Evolutionary conservation across 2,113 vertebrate genomes (phyloP), one percentile per base, ranked within the genome.

Genomic region (Takifugu flavidus): DNA sequence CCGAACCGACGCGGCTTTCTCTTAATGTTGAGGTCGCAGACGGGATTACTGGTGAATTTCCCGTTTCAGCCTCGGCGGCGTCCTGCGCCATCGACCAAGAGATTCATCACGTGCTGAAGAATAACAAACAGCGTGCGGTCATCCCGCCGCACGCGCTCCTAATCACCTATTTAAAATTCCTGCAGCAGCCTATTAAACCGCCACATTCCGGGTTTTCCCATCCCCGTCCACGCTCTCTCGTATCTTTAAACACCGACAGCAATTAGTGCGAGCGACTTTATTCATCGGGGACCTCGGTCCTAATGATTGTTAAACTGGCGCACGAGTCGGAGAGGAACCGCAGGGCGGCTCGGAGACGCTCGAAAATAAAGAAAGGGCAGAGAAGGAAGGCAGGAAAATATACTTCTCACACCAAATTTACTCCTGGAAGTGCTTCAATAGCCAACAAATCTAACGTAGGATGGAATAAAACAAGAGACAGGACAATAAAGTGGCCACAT

Each of bases 221-320:
- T 59, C 67, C 67, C 31, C 60, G 27, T 64, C 62, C 60, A 31
- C 56, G 52, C 69, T 62, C 70, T 67, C 74, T 66, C 49, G 53
- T 83, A 84, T 83, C 84, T 85, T 68, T 59, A 88, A 87, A 89
- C 81, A 82, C 86, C 83, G 76, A 45, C 67, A 90, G 80, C 84
- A 87, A 88, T 90, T 90, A 88, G 85, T 80, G 83, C 80, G 56
- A 88, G 86, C 84, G 86, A 88, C 82, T 90, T 89, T 83, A 90
- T 90, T 91, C 87, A 91, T 89, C 86, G 86, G 69, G 75, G 73
- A 62, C 75, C 67, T 3, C 53, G 26, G 72, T 85, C 83, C 81
- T 89, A 86, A 89, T 86, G 86, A 89, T 89, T 89, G 88, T 89
- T 88, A 88, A 89, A 90, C 83, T 85, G 75, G 29, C 74, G 71